Conservation (phyloP, 2,888 invertebrate species). For the Thera britannica region DNA sequence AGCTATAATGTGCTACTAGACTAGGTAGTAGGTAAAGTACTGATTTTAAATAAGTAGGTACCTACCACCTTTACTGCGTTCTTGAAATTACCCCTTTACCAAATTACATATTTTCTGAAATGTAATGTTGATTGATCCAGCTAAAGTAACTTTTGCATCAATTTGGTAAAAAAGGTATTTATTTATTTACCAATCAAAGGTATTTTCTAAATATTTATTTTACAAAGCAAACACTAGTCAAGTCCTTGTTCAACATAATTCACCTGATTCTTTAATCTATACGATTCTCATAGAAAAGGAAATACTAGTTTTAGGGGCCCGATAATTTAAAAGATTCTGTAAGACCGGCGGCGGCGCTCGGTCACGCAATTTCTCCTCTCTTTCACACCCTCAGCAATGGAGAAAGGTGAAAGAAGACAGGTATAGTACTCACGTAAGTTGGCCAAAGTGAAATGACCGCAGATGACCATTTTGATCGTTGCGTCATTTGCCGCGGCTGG, state of each 20-base stretch:
- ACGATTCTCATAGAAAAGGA: conserved; percentile 28
- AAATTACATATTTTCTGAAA: background rate
- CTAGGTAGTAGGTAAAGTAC: too few relatives aligned
- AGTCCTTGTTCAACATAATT: background rate
- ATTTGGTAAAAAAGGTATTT: background rate
- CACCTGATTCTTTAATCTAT: background rate
- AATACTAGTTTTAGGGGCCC: conserved; percentile 64
- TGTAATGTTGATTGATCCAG: background rate
- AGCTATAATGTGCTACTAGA: too few relatives aligned
- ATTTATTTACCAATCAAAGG: background rate
- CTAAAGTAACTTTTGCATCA: background rate
- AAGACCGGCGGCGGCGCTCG: conserved; percentile 47
- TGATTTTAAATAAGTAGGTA: too few relatives aligned
- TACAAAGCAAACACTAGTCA: background rate
- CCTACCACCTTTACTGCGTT: too few relatives aligned
- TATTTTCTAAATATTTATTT: conserved; percentile 1
- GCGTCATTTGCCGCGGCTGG: conserved; percentile 74
- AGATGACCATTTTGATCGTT: conserved; percentile 79
- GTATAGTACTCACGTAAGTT: conserved; percentile 71
- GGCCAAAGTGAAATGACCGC: conserved; percentile 84
- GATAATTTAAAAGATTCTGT: conserved; percentile 51
- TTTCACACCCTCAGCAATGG: conserved; percentile 46
- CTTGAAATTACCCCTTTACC: too few relatives aligned
- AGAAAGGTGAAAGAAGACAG: conserved; percentile 57
- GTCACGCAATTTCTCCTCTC: conserved; percentile 49